Evolutionary conservation across 2,797 vertebrate genomes (phyloP).

Genomic region (Apogon talboti): DNA sequence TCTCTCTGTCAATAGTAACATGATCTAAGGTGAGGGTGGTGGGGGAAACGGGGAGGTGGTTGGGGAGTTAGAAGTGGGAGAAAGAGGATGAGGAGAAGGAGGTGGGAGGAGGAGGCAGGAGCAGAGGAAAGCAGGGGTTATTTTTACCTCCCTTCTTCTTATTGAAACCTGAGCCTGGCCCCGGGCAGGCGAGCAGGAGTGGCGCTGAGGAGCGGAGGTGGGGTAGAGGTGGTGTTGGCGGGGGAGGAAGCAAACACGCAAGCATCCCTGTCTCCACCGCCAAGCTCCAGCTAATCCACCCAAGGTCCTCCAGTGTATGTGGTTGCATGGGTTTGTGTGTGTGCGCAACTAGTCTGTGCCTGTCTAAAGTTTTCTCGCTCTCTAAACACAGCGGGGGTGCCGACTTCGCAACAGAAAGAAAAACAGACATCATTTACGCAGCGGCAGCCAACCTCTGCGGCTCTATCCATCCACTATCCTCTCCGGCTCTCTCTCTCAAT

Average conservation of each 20-base stretch:
- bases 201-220: constrained; percentile 66
- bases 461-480: constrained; percentile 77
- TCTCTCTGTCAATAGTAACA: constrained; percentile 76
- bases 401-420: constrained; percentile 70
- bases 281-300: constrained; percentile 82
- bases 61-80: constrained; percentile 62
- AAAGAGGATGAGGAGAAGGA: constrained; percentile 58
- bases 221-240: constrained; percentile 49
- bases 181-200: constrained; percentile 84
- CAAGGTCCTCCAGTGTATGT: constrained; percentile 76
- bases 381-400: constrained; percentile 69
- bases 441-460: constrained; percentile 73
- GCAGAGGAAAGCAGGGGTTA: constrained; percentile 75
- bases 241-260: constrained; percentile 64
- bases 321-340: constrained; percentile 38
- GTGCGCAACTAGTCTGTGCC: constrained; percentile 66
- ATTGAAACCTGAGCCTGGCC: constrained; percentile 87
- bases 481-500: constrained; percentile 75
- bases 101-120: constrained; percentile 49
- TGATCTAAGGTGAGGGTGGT: constrained; percentile 77
- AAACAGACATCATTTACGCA: constrained; percentile 75
- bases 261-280: constrained; percentile 75
- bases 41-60: constrained; percentile 67
- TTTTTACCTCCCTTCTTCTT: constrained; percentile 82
- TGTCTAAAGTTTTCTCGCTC: constrained; percentile 72